Percentiles rank a stretch among this genome's conserved stretches.
Evolutionary conservation across 2,888 invertebrate genomes (phyloP).

Genomic region (Aleiodes alternator): DNA sequence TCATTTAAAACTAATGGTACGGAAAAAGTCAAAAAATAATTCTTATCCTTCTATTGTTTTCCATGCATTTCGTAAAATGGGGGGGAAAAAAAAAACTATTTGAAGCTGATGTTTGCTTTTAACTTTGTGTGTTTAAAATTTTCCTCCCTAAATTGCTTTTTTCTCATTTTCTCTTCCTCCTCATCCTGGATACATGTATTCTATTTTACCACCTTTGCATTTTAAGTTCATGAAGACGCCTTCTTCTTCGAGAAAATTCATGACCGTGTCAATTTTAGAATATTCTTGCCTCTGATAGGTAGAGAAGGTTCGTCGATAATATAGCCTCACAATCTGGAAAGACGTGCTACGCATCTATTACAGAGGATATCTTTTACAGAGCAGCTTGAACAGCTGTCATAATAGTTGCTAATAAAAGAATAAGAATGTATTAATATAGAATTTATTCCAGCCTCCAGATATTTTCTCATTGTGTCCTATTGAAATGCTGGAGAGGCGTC

Average conservation of each 20-base stretch:
- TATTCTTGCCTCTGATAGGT: constrained; percentile 10
- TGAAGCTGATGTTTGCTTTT: constrained; percentile 19
- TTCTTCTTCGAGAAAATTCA: constrained; percentile 5
- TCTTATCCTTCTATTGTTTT: not conserved
- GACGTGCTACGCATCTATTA: constrained; percentile 26
- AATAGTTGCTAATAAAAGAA: not conserved
- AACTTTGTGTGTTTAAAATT: not conserved
- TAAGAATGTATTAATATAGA: not conserved
- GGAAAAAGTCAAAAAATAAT: not conserved
- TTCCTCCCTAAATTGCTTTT: not conserved
- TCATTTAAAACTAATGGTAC: not conserved
- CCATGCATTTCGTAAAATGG: not conserved
- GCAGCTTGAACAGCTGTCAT: not conserved
- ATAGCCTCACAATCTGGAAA: constrained; percentile 30
- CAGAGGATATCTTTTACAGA: not conserved
- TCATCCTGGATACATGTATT: constrained; percentile 5
- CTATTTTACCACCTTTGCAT: constrained; percentile 3
- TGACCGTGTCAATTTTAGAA: constrained; percentile 25
- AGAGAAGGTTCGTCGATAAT: constrained; percentile 9
- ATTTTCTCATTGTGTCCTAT: not conserved
- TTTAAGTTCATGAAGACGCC: constrained; percentile 1
- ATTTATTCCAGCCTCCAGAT: too few relatives aligned
- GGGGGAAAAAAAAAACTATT: not conserved
- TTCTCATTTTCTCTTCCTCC: not conserved
- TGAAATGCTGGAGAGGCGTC: not conserved